Evolutionary conservation across 2,888 invertebrate genomes (phyloP).

Genomic region (Drymonia ruficornis): DNA sequence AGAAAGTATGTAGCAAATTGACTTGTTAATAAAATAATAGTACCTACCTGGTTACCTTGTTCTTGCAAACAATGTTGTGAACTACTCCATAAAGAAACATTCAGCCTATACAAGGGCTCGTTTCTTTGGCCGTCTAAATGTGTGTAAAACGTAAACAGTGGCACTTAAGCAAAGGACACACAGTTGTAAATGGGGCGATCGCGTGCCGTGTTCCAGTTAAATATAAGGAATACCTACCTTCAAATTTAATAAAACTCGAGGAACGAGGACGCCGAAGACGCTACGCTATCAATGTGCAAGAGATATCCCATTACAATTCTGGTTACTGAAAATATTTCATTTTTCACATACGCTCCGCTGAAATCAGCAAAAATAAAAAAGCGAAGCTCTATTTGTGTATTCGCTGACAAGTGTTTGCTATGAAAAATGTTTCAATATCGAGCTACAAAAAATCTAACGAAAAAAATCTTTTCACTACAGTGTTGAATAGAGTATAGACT

Average conservation of each 20-base stretch:
- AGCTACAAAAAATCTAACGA: not conserved
- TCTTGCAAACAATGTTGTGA: too few relatives aligned
- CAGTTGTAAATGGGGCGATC: conserved; percentile 32
- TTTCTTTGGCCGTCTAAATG: conserved; percentile 11
- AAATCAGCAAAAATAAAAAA: too few relatives aligned
- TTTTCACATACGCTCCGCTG: conserved; percentile 11
- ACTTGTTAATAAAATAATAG: too few relatives aligned
- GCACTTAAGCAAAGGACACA: conserved; percentile 16
- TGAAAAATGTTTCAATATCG: too few relatives aligned
- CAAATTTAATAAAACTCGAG: conserved; percentile 28
- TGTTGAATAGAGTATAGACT: not conserved
- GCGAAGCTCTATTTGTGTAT: too few relatives aligned
- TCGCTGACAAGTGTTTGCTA: too few relatives aligned
- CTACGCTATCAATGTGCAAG: conserved; percentile 17
- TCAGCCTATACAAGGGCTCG: not conserved
- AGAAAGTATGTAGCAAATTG: too few relatives aligned
- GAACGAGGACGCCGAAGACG: conserved; percentile 28
- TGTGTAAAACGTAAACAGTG: conserved; percentile 26
- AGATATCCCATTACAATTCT: conserved; percentile 5
- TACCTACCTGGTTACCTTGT: too few relatives aligned
- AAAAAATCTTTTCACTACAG: not conserved
- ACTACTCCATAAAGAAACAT: not conserved
- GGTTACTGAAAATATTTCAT: conserved; percentile 12
- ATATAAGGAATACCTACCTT: conserved; percentile 16
- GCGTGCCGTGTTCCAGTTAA: conserved; percentile 25